phyloP scores from a whole-genome alignment of 2,888 invertebrate species.

The Calameuta filiformis region DNA sequence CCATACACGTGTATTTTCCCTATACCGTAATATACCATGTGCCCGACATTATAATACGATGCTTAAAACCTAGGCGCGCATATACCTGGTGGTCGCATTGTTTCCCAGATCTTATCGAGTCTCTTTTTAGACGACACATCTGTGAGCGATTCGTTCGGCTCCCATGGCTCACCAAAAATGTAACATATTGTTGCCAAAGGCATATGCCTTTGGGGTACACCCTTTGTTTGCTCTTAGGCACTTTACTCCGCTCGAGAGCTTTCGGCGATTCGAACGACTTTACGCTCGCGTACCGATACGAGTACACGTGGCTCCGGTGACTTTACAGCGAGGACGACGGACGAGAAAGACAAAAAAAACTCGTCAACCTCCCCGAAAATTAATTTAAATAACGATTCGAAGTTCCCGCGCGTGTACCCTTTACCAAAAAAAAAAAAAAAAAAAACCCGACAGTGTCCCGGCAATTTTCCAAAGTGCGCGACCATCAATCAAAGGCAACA shows the following conservation, averaged over 20 bases:
- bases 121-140: slow-evolving; percentile 49
- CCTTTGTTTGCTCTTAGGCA: neutral
- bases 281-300: neutral
- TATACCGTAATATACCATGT: slow-evolving; percentile 16
- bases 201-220: slow-evolving; percentile 34
- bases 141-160: slow-evolving; percentile 47
- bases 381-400: too few relatives aligned
- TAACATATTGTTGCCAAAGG: slow-evolving; percentile 49
- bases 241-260: neutral
- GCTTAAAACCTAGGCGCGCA: slow-evolving; percentile 10
- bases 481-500: neutral
- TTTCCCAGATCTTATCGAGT: slow-evolving; percentile 56
- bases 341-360: neutral
- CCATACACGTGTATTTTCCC: neutral
- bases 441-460: neutral
- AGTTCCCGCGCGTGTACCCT: too few relatives aligned
- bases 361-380: too few relatives aligned
- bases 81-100: slow-evolving; percentile 53
- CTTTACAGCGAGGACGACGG: slow-evolving; percentile 23
- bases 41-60: slow-evolving; percentile 40
- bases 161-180: slow-evolving; percentile 40
- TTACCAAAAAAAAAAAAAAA: too few relatives aligned
- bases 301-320: neutral
- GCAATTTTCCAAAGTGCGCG: neutral
- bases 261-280: slow-evolving; percentile 7